Evolutionary conservation across 2,888 invertebrate species (phyloP).

Genomic region (Rhyacophila evoluta): DNA sequence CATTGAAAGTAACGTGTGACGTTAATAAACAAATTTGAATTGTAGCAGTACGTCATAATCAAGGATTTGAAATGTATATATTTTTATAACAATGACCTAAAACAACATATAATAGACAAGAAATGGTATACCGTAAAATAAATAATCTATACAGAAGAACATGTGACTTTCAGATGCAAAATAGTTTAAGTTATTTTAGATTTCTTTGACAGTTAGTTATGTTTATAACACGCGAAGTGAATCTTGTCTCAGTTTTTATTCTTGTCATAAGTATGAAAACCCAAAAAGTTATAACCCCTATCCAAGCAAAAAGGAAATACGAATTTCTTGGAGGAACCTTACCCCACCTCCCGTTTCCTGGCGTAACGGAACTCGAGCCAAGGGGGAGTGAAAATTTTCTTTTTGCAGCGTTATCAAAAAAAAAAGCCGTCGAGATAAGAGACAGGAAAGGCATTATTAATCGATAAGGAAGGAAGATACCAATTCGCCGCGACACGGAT

Average conservation of each 20-base stretch:
- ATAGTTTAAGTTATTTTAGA: background rate
- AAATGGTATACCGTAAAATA: too few relatives aligned
- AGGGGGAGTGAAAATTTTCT: slow-evolving; percentile 11
- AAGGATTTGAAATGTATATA: too few relatives aligned
- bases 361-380: slow-evolving; percentile 21
- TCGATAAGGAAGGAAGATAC: slow-evolving; percentile 24
- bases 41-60: too few relatives aligned
- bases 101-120: too few relatives aligned
- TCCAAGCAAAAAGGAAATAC: background rate
- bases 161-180: background rate
- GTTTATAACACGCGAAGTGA: background rate
- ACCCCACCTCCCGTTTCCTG: background rate
- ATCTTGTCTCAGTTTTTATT: background rate
- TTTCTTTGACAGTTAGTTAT: background rate
- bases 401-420: slow-evolving; percentile 17
- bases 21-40: too few relatives aligned
- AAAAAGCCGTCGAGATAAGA: slow-evolving; percentile 5
- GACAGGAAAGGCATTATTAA: slow-evolving; percentile 18
- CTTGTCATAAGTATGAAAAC: background rate
- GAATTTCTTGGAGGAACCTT: slow-evolving; percentile 19
- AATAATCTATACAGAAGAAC: too few relatives aligned
- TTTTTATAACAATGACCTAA: too few relatives aligned
- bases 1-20: too few relatives aligned
- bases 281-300: slow-evolving; percentile 18
- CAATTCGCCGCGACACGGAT: slow-evolving; percentile 19